These are phyloP conservation scores for Poliocrania exsul DNA, from an alignment of 2,797 vertebrate genomes.

Conservation along the genomic window DNA sequence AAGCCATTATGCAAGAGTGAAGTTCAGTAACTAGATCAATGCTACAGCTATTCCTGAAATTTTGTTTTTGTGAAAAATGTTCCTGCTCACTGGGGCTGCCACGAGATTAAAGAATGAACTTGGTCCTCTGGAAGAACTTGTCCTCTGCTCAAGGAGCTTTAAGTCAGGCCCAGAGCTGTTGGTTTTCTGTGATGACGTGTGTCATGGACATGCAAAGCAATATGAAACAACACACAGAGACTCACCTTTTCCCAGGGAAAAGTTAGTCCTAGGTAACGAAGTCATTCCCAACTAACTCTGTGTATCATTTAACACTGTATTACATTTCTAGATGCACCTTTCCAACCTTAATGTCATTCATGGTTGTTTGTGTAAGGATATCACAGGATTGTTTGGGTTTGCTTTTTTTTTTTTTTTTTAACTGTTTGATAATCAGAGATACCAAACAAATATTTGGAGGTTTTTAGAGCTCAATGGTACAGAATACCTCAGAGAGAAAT, in stretches of 20 bases:
- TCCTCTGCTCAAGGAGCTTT: not conserved
- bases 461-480: not conserved
- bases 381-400: not conserved
- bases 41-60: not conserved
- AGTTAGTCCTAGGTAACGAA: not conserved
- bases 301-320: not conserved
- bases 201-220: not conserved
- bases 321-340: not conserved
- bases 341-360: not conserved
- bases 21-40: not conserved
- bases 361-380: not conserved
- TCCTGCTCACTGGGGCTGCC: not conserved
- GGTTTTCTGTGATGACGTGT: not conserved
- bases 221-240: not conserved
- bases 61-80: not conserved
- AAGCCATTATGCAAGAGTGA: not conserved
- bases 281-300: not conserved
- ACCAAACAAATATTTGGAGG: constrained; percentile 7
- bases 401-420: not conserved
- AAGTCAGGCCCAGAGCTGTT: not conserved
- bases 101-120: not conserved
- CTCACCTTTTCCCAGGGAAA: not conserved
- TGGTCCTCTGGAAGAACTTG: not conserved
- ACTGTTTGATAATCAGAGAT: not conserved
- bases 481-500: not conserved